Conservation (phyloP, 1,140 invertebrate genomes). For the Atta colombica region DNA sequence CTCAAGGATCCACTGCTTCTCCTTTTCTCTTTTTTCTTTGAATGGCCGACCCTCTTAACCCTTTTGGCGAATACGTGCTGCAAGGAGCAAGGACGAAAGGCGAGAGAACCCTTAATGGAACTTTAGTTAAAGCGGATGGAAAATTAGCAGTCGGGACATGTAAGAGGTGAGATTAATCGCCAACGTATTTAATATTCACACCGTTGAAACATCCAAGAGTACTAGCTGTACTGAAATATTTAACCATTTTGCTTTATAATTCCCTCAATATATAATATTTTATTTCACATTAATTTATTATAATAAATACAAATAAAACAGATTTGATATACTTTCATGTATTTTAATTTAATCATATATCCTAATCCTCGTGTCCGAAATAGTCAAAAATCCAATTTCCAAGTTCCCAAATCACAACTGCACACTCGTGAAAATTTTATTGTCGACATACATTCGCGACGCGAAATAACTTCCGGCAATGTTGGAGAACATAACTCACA, state of each 20-base stretch:
- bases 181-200: constrained; percentile 40
- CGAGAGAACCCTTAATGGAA: constrained; percentile 26
- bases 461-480: constrained; percentile 48
- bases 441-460: constrained; percentile 21
- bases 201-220: neutral
- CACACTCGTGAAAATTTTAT: constrained; percentile 37
- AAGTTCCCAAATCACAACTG: neutral
- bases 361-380: neutral
- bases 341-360: neutral
- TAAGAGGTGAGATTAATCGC: constrained; percentile 48
- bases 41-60: constrained; percentile 65
- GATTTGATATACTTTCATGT: neutral
- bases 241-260: neutral
- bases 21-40: constrained; percentile 7
- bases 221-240: neutral
- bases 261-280: neutral
- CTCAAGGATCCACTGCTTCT: constrained; percentile 68
- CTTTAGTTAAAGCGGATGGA: constrained; percentile 56
- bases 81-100: constrained; percentile 41
- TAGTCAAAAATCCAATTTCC: constrained; percentile 37
- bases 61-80: constrained; percentile 45
- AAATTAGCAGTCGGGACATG: constrained; percentile 34
- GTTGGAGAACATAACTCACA: constrained; percentile 35
- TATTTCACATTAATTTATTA: constrained; percentile 7
- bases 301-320: neutral